A percentile compares a stretch with the other conserved stretches of the same genome.
These are phyloP conservation scores for Coremacera marginata DNA, from an alignment of 2,888 invertebrate genomes.

Conservation along the genomic window DNA sequence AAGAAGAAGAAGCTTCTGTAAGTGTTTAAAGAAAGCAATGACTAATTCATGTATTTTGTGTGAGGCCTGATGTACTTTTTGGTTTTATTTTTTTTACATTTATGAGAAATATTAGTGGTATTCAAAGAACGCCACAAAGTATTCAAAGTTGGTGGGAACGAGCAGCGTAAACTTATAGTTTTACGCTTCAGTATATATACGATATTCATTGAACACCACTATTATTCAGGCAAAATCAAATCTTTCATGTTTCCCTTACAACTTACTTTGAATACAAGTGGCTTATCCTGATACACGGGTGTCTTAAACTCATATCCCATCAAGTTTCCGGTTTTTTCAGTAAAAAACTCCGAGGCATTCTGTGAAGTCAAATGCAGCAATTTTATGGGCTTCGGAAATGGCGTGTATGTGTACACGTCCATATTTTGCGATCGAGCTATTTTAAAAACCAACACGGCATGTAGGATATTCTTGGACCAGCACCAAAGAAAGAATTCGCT, in stretches of 20 bases:
- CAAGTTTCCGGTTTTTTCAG: constrained; percentile 42
- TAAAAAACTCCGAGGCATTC: constrained; percentile 36
- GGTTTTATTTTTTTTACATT: too few species aligned
- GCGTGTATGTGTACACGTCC: constrained; percentile 47
- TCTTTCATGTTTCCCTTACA: not conserved
- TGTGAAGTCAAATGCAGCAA: constrained; percentile 36
- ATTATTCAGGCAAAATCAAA: not conserved
- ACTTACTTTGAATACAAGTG: constrained; percentile 46
- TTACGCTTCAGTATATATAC: too few species aligned
- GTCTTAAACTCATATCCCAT: constrained; percentile 43
- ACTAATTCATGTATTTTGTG: too few species aligned
- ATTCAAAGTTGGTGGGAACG: too few species aligned
- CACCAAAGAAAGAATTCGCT: constrained; percentile 49
- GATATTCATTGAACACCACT: too few species aligned
- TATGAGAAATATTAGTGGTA: too few species aligned
- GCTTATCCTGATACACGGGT: constrained; percentile 42
- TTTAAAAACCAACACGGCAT: constrained; percentile 46
- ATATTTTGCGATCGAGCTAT: not conserved
- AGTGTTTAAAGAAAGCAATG: too few species aligned
- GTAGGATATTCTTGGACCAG: constrained; percentile 48
- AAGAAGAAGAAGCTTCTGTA: not conserved
- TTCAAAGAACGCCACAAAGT: too few species aligned
- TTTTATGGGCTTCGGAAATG: constrained; percentile 40
- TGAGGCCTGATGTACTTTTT: too few species aligned
- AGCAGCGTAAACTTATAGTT: too few species aligned